A percentile compares a stretch with the other conserved stretches of the same genome.
Evolutionary conservation across 2,888 invertebrate species (phyloP).

Genomic region (Calameuta pallipes): DNA sequence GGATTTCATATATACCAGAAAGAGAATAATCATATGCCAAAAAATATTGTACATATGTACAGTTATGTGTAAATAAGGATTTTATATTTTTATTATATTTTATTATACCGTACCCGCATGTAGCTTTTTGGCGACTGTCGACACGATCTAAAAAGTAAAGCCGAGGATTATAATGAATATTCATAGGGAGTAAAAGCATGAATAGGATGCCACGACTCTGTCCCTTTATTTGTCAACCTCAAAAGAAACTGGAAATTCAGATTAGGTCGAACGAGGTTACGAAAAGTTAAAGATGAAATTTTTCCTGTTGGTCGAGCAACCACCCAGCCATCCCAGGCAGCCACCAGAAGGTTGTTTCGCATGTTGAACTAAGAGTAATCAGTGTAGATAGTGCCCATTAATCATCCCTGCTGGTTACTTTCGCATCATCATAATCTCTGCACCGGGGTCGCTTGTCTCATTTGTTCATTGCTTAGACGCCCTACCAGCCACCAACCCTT

Average conservation of each 20-base stretch:
- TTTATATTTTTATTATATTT: background rate
- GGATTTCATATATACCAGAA: background rate
- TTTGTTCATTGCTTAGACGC: constrained; percentile 2
- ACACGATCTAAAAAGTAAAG: background rate
- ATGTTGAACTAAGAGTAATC: constrained; percentile 26
- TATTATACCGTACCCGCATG: background rate
- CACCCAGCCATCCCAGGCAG: background rate
- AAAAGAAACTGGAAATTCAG: background rate
- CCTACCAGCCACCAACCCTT: background rate
- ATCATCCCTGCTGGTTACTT: constrained; percentile 51
- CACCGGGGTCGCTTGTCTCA: constrained; percentile 15
- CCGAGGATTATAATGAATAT: background rate
- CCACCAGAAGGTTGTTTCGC: background rate
- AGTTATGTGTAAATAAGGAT: background rate
- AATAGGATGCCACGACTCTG: background rate
- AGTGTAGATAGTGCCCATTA: constrained; percentile 45
- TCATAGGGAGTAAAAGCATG: background rate
- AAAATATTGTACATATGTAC: background rate
- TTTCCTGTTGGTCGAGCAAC: constrained; percentile 6
- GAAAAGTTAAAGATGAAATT: constrained; percentile 7
- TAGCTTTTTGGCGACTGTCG: background rate
- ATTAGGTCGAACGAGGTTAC: background rate
- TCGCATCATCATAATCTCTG: constrained; percentile 47
- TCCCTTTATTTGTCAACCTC: background rate
- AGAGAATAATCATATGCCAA: background rate